Evolutionary conservation across 2,797 vertebrate genomes (phyloP).

Genomic region (Oreortyx pictus): DNA sequence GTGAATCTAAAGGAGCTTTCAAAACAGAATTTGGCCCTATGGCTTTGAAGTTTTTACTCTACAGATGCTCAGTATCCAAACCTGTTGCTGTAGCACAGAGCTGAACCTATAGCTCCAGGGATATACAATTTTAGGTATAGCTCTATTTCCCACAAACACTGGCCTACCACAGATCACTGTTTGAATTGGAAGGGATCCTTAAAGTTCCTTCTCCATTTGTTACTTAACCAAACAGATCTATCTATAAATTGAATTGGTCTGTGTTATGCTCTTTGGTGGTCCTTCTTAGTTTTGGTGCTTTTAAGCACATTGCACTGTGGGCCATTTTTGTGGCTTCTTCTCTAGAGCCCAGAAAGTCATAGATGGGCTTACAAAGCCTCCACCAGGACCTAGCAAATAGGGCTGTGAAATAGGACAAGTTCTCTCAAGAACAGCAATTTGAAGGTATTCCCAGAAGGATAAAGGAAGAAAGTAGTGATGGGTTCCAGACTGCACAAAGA

Average conservation of each 20-base stretch:
- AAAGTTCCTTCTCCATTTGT: not conserved
- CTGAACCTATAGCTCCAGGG: not conserved
- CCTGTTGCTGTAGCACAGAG: not conserved
- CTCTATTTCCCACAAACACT: not conserved
- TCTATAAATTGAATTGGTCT: not conserved
- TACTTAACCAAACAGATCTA: not conserved
- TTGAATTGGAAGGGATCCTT: too few species aligned
- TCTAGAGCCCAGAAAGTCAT: not conserved
- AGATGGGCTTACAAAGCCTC: not conserved
- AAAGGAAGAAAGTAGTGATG: not conserved
- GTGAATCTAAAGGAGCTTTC: not conserved
- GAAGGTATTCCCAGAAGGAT: not conserved
- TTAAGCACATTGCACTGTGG: not conserved
- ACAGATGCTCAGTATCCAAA: not conserved
- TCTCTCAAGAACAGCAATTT: not conserved
- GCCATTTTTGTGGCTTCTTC: not conserved
- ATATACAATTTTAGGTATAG: not conserved
- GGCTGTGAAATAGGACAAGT: not conserved
- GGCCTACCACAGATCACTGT: too few species aligned
- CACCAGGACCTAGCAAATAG: rapidly evolving
- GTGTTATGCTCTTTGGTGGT: not conserved
- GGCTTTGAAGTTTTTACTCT: not conserved
- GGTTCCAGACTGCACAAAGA: not conserved
- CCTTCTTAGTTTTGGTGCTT: not conserved
- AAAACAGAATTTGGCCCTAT: not conserved